Percentiles rank a stretch among this genome's conserved stretches.
phyloP scores from a whole-genome alignment of 1,140 invertebrate species.

The Oncopodura yosiiana region DNA sequence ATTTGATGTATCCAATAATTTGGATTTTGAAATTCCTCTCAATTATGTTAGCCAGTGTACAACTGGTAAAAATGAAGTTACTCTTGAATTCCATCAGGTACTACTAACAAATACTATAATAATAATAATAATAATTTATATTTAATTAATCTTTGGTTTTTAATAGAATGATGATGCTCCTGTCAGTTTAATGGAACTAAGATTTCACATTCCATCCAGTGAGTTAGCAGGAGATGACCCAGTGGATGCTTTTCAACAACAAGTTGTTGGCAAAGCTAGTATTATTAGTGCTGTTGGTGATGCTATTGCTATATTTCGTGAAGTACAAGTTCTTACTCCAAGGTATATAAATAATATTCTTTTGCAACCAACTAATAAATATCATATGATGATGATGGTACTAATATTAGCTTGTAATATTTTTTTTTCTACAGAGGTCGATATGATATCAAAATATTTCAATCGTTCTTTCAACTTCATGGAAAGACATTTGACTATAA shows the following conservation, averaged over 20 bases:
- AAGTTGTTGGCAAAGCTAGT: conserved; percentile 93
- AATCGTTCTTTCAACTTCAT: conserved; percentile 94
- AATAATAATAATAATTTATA: neutral
- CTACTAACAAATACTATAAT: conserved; percentile 6
- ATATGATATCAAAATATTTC: conserved; percentile 98
- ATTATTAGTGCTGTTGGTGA: conserved; percentile 96
- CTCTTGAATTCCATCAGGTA: conserved; percentile 92
- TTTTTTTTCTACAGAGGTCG: conserved; percentile 69
- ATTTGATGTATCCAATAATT: conserved; percentile 81
- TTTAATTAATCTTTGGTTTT: conserved; percentile 27
- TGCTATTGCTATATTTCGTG: conserved; percentile 91
- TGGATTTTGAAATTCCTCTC: conserved; percentile 93
- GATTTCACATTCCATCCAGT: conserved; percentile 89
- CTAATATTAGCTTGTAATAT: conserved; percentile 5
- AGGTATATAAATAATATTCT: conserved; percentile 50
- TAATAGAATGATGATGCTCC: conserved; percentile 90
- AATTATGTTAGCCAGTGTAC: conserved; percentile 92
- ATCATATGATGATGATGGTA: neutral
- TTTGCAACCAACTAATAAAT: too few relatives aligned
- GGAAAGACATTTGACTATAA: conserved; percentile 99
- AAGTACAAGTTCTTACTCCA: conserved; percentile 96
- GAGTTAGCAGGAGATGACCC: conserved; percentile 78
- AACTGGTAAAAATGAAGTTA: conserved; percentile 97
- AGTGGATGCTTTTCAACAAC: conserved; percentile 88
- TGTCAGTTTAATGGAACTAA: conserved; percentile 91